phyloP scores from a whole-genome alignment of 2,888 invertebrate genomes.

The Cosmia pyralina region DNA sequence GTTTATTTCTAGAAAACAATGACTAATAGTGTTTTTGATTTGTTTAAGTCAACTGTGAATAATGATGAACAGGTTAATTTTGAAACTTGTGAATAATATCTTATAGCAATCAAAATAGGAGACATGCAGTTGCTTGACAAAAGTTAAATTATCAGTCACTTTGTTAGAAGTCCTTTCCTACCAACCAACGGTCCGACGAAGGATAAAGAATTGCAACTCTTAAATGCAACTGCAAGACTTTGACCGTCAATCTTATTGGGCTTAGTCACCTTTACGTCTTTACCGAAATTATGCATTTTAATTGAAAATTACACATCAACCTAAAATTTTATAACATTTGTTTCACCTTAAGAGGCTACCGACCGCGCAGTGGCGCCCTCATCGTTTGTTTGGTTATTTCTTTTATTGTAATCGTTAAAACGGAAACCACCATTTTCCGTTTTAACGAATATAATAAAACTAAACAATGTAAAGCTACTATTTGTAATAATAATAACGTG shows the following conservation, averaged over 20 bases:
- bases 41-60: slow-evolving; percentile 31
- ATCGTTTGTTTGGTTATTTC: too few relatives aligned
- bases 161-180: background rate
- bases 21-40: slow-evolving; percentile 33
- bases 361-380: too few relatives aligned
- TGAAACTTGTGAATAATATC: slow-evolving; percentile 3
- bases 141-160: background rate
- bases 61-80: slow-evolving; percentile 26
- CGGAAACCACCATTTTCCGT: too few relatives aligned
- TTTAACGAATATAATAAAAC: too few relatives aligned
- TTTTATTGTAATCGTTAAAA: too few relatives aligned
- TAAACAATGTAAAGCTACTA: too few relatives aligned
- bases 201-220: background rate
- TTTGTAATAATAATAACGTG: too few relatives aligned
- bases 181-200: background rate
- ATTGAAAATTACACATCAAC: slow-evolving; percentile 29
- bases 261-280: background rate
- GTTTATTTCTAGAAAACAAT: slow-evolving; percentile 44
- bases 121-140: background rate
- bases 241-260: too few relatives aligned
- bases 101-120: background rate
- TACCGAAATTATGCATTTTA: slow-evolving; percentile 4
- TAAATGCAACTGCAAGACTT: background rate
- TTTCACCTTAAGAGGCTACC: too few relatives aligned
- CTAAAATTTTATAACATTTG: slow-evolving; percentile 9